phyloP scores from a whole-genome alignment of 2,888 invertebrate genomes.

The Cylindroiulus punctatus region DNA sequence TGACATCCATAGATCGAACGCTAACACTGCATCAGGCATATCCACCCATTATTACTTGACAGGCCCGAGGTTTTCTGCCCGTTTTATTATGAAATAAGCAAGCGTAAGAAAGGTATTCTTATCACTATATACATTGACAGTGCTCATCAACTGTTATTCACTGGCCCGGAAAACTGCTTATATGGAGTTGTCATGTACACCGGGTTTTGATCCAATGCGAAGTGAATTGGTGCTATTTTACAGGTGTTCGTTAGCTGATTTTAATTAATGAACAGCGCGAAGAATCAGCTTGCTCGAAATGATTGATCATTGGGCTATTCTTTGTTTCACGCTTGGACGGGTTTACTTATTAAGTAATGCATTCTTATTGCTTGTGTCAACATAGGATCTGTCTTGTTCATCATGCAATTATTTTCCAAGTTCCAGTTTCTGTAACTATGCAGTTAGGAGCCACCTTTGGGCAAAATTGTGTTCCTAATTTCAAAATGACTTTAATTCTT shows the following conservation, averaged over 20 bases:
- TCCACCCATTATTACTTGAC: background rate
- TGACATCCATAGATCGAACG: background rate
- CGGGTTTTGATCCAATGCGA: background rate
- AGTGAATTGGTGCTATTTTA: background rate
- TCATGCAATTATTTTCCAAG: too few species aligned
- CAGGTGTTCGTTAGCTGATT: background rate
- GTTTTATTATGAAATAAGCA: background rate
- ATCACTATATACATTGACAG: background rate
- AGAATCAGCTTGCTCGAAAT: background rate
- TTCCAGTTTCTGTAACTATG: too few species aligned
- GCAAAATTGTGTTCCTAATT: too few species aligned
- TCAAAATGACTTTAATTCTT: too few species aligned
- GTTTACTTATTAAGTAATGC: background rate
- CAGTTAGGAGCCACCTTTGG: too few species aligned
- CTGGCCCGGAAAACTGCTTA: background rate
- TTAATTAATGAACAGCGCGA: background rate
- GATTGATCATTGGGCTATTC: background rate
- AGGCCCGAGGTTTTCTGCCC: background rate
- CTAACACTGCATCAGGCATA: background rate
- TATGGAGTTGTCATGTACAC: background rate
- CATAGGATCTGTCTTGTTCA: too few species aligned
- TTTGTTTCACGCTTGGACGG: background rate
- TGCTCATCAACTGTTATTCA: too few species aligned
- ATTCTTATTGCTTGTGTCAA: too few species aligned
- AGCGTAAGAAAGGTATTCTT: background rate